Evolutionary conservation across 1,140 invertebrate genomes (phyloP), one percentile per base, ranked within the genome.

Genomic region (Drosophila ogumai): DNA sequence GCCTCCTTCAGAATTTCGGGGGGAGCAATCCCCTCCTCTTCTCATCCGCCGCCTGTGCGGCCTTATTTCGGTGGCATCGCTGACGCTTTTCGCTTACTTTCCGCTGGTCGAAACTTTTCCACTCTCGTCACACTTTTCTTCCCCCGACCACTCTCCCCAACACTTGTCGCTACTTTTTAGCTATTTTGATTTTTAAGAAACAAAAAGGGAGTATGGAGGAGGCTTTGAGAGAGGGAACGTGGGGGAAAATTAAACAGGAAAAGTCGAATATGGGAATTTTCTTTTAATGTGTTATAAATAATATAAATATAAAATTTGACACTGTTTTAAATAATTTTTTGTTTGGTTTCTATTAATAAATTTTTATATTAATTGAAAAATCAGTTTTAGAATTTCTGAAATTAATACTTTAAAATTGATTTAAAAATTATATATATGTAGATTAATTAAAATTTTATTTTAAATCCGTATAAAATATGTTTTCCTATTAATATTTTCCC

Each of bases 121-220:
- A 56, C 60, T 72, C 66, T 71, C 68, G 66, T 58, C 68, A 71
- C 75, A 63, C 82, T 66, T 82, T 73, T 38, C 36, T 15, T 25
- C 28, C 32, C 46, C 64, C 44, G 31, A 25, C 13, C 58, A 46
- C 44, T 68, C 40, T 9, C 47, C 81, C 41, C 50, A 88, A 77
- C 82, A 87, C 84, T 87, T 87, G 84, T 87, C 84, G 84, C 84
- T 90, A 88, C 84, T 84, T 87, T 87, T 87, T 87, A 84, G 84
- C 84, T 87, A 87, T 87, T 87, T 87, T 87, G 84, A 87, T 87
- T 88, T 87, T 88, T 82, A 63, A 84, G 76, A 82, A 87, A 87
- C 84, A 88, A 88, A 88, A 82, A 82, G 66, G 63, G 38, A 8
- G 5, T n/a, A n/a, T n/a, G n/a, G n/a, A n/a, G n/a, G n/a, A n/a